Evolutionary conservation across 2,797 vertebrate species (phyloP).

Genomic region (Benthosema pterotum): DNA sequence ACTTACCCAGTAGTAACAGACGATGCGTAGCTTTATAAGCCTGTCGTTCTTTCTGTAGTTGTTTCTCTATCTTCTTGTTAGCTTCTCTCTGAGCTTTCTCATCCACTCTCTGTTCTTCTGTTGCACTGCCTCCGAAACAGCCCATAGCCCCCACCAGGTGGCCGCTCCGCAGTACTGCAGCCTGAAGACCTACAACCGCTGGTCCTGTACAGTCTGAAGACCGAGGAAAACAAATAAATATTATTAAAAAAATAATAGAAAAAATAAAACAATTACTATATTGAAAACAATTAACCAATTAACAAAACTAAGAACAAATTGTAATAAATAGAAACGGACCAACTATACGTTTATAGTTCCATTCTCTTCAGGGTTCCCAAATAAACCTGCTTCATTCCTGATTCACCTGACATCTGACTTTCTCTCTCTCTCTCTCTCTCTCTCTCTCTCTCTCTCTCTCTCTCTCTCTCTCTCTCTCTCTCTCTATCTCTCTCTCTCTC

Average conservation of each 20-base stretch:
- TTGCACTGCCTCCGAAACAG: conserved; percentile 94
- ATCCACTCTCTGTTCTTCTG: conserved; percentile 95
- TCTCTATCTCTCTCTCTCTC: conserved; percentile 1
- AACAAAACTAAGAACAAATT: too few species aligned
- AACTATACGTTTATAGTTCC: too few species aligned
- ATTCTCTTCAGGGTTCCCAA: not conserved
- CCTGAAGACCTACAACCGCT: not conserved
- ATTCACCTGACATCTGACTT: conserved; percentile 39
- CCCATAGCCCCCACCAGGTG: conserved; percentile 79
- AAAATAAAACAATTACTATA: too few species aligned
- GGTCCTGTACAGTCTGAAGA: not conserved
- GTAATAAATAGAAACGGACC: too few species aligned
- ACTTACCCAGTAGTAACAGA: conserved; percentile 92
- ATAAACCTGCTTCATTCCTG: not conserved
- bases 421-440: too few species aligned
- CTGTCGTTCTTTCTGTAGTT: conserved; percentile 94
- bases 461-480: not conserved
- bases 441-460: not conserved
- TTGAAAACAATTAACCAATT: too few species aligned
- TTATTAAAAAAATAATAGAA: too few species aligned
- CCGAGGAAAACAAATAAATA: not conserved
- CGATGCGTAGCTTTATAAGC: conserved; percentile 96
- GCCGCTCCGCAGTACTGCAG: not conserved
- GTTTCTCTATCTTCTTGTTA: conserved; percentile 98
- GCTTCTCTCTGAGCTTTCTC: conserved; percentile 95